These are phyloP conservation scores for Tryphoninae sp. DNA, from an alignment of 2,888 invertebrate species.

Conservation along the genomic window DNA sequence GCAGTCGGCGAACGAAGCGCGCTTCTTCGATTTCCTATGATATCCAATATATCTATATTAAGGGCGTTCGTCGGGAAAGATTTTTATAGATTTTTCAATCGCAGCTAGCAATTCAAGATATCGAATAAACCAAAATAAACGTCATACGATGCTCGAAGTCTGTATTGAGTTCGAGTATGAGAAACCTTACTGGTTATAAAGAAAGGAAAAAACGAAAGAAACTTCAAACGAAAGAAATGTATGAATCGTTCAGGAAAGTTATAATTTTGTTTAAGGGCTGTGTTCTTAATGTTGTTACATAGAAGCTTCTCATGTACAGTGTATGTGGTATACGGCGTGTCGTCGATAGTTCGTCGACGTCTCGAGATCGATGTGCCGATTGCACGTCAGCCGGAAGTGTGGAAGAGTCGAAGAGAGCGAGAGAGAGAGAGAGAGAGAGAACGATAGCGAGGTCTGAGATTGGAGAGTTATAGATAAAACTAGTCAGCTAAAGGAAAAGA, in stretches of 20 bases:
- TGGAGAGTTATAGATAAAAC: slow-evolving; percentile 34
- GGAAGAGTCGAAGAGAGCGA: slow-evolving; percentile 43
- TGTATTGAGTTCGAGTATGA: neutral
- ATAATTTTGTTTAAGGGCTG: too few species aligned
- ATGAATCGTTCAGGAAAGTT: neutral
- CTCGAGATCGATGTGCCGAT: slow-evolving; percentile 21
- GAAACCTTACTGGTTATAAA: neutral
- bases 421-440: slow-evolving; percentile 20
- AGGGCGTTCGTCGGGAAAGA: slow-evolving; percentile 14
- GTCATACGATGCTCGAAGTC: neutral
- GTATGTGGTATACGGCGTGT: neutral
- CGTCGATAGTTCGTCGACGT: slow-evolving; percentile 20
- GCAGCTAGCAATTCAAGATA: neutral
- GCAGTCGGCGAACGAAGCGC: slow-evolving; percentile 33
- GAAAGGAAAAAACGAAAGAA: too few species aligned
- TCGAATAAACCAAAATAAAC: neutral
- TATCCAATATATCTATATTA: neutral
- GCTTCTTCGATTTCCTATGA: slow-evolving; percentile 30
- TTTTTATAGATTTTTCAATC: slow-evolving; percentile 47
- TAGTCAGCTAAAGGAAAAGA: slow-evolving; percentile 10
- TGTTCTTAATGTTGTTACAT: neutral
- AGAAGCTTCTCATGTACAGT: neutral
- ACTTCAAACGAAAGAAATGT: neutral
- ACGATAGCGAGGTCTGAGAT: slow-evolving; percentile 37
- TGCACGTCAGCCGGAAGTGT: slow-evolving; percentile 48